These are phyloP conservation scores for Drosophila pachea DNA, from an alignment of 1,140 invertebrate genomes.

Conservation along the genomic window DNA sequence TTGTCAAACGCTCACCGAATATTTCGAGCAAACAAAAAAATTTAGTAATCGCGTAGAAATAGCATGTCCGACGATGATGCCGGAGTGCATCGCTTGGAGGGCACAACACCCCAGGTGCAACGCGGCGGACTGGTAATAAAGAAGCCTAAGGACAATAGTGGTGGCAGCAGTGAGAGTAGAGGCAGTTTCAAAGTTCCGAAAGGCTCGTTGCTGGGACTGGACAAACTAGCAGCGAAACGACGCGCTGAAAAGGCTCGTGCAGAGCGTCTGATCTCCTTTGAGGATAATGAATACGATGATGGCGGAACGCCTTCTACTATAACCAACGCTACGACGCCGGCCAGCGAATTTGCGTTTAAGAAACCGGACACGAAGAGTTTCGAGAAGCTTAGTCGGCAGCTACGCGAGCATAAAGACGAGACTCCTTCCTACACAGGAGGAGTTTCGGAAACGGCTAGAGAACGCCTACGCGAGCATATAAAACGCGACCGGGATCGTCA, in stretches of 20 bases:
- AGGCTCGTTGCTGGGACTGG: conserved; percentile 90
- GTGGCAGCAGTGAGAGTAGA: conserved; percentile 63
- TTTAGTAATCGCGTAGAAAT: conserved; percentile 13
- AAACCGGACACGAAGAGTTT: conserved; percentile 75
- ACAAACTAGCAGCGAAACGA: conserved; percentile 90
- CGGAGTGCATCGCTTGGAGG: conserved; percentile 89
- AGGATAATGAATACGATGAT: conserved; percentile 82
- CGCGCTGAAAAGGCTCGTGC: conserved; percentile 83
- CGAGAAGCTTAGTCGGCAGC: conserved; percentile 83
- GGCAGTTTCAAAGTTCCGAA: conserved; percentile 89
- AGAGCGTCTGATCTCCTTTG: conserved; percentile 83
- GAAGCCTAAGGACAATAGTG: conserved; percentile 83
- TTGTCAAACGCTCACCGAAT: conserved; percentile 48
- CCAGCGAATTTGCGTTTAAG: conserved; percentile 69
- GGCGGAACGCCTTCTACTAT: conserved; percentile 69
- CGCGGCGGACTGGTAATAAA: conserved; percentile 90
- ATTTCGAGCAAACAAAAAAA: conserved; percentile 40
- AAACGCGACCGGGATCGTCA: conserved; percentile 58
- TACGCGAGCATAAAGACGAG: conserved; percentile 88
- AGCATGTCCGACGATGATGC: conserved; percentile 69
- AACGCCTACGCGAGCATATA: conserved; percentile 85
- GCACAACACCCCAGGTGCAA: conserved; percentile 81
- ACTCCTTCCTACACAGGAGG: conserved; percentile 96
- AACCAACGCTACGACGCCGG: conserved; percentile 38
- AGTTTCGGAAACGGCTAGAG: conserved; percentile 88